Evolutionary conservation across 92 coral and sea anemone species (phyloP), one percentile per base, ranked within the genome.

Genomic region (Heteractis magnifica): DNA sequence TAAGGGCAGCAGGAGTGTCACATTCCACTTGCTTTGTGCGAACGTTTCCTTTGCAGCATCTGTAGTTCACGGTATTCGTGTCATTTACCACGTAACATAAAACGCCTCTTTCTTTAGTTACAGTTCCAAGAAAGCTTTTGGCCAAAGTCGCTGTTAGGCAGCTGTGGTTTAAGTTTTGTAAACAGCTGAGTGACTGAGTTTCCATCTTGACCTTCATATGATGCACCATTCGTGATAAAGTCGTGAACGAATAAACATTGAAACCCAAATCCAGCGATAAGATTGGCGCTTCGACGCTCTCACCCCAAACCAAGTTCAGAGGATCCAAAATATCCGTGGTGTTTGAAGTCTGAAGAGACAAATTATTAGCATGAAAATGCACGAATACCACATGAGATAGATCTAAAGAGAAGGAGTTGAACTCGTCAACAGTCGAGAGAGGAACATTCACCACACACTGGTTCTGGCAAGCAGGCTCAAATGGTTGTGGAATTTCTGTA

Each of bases 201-300:
- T 77, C 64, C 15, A 56, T 14, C 16, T 10, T 26, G 19, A 77
- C 60, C 4, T 26, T 77, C 84, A 81, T 81, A 21, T 81, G 77
- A 48, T 81, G 58, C 5, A 81, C 77, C 23, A 64, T 71, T 81
- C 56, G 77, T 8, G 84, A 81, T 53, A 81, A 52, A 1, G 76
- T 81, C 8, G 77, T 71, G 58, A 82, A 21, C 7, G 86, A 82
- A 48, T 71, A 82, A 18, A 79, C 83, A 79, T 59, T 79, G 41
- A 51, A 79, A 13, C 83, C 83, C 75, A 79, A 79, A 34, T 79
- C 83, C 18, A 79, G 62, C 65, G 83, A 58, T 49, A 79, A 49
- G 75, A 81, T 64, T 60, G 84, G 84, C 16, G 71, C 84, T 19
- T 12, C 26, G 10, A 13, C 6, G 19, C 60, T 81, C 3, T 81